Evolutionary conservation across 2,113 vertebrate species (phyloP).

Genomic region (Labrus mixtus): DNA sequence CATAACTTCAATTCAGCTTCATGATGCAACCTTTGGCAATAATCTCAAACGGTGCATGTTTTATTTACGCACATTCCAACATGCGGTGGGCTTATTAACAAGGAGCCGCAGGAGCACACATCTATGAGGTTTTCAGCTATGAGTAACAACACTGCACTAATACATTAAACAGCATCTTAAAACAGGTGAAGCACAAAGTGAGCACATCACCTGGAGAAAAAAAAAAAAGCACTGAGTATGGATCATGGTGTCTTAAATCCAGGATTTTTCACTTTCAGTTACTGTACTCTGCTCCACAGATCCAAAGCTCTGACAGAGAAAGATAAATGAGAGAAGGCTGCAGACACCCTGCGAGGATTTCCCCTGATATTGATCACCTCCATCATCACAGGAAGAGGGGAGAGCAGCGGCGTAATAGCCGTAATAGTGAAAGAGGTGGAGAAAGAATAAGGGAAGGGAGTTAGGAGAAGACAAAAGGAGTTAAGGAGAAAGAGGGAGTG

Average conservation of each 20-base stretch:
- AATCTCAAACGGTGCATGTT: slow-evolving; percentile 42
- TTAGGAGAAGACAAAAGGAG: too few relatives aligned
- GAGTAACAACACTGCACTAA: slow-evolving; percentile 3
- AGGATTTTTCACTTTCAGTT: slow-evolving; percentile 33
- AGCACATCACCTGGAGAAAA: background rate
- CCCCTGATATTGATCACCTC: slow-evolving; percentile 61
- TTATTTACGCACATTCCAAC: slow-evolving; percentile 41
- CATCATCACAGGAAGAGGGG: slow-evolving; percentile 51
- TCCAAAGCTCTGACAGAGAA: slow-evolving; percentile 25
- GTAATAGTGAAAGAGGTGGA: slow-evolving; percentile 4
- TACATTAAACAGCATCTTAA: slow-evolving; percentile 8
- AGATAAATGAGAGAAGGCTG: slow-evolving; percentile 56
- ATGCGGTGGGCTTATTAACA: slow-evolving; percentile 10
- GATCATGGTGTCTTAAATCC: slow-evolving; percentile 2
- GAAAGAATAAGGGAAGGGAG: background rate
- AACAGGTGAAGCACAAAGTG: background rate
- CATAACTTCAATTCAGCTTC: slow-evolving; percentile 20
- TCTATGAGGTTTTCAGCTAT: background rate
- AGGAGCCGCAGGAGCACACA: background rate
- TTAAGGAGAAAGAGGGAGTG: slow-evolving; percentile 1
- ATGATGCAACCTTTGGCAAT: slow-evolving; percentile 77
- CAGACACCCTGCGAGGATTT: slow-evolving; percentile 55
- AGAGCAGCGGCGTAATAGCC: background rate
- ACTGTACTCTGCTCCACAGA: slow-evolving; percentile 12
- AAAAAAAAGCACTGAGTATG: slow-evolving; percentile 1